These are phyloP conservation scores for Xenopus petersii DNA, from an alignment of 2,797 vertebrate genomes.

Conservation along the genomic window DNA sequence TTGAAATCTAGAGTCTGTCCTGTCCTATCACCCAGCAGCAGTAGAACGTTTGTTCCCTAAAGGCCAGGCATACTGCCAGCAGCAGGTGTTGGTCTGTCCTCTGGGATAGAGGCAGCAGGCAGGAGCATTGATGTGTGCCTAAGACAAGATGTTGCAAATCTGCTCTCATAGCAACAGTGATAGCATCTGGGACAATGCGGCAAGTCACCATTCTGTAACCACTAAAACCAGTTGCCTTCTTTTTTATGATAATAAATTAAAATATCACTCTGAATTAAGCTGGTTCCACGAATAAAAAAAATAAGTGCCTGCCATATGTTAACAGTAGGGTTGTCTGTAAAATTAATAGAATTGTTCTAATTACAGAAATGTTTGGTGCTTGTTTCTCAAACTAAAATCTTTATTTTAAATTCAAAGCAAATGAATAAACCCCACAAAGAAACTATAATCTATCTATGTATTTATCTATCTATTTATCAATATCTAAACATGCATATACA, in stretches of 20 bases:
- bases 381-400: not conserved
- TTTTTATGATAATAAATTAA: slow-evolving; percentile 65
- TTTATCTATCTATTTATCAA: too few species aligned
- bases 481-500: too few species aligned
- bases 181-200: slow-evolving; percentile 74
- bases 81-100: slow-evolving; percentile 86
- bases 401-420: not conserved
- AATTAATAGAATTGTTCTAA: slow-evolving; percentile 42
- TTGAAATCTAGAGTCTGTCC: slow-evolving; percentile 70
- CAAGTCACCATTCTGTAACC: slow-evolving; percentile 69
- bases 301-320: slow-evolving; percentile 10
- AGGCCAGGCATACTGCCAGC: slow-evolving; percentile 74
- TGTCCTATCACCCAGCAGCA: slow-evolving; percentile 72
- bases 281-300: slow-evolving; percentile 50
- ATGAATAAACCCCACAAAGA: too few species aligned
- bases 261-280: slow-evolving; percentile 57
- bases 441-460: too few species aligned
- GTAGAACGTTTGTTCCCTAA: slow-evolving; percentile 75
- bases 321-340: slow-evolving; percentile 15
- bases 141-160: slow-evolving; percentile 80
- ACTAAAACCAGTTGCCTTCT: slow-evolving; percentile 68
- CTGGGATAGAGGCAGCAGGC: slow-evolving; percentile 80
- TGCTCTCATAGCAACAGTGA: slow-evolving; percentile 65
- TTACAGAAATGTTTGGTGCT: slow-evolving; percentile 18
- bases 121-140: slow-evolving; percentile 80